These are phyloP conservation scores for Pseudochromis fuscus DNA, from an alignment of 2,797 vertebrate genomes.

Conservation along the genomic window DNA sequence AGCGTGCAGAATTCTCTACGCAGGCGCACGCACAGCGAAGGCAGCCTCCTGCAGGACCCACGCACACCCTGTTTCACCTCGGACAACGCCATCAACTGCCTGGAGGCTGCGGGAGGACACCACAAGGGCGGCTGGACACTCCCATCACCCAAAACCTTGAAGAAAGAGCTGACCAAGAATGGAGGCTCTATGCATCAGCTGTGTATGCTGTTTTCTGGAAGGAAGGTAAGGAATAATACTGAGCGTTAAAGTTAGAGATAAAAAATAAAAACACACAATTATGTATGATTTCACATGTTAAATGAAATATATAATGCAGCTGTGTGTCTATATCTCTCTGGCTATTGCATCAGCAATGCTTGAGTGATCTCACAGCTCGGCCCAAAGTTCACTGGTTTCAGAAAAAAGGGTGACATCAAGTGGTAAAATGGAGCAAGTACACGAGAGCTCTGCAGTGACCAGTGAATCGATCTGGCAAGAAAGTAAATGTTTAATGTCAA, in stretches of 20 bases:
- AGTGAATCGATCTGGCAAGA: neutral
- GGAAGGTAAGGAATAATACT: conserved; percentile 89
- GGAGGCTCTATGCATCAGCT: conserved; percentile 97
- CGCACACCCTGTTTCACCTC: conserved; percentile 92
- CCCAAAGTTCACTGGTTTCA: conserved; percentile 34
- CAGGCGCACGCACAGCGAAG: conserved; percentile 95
- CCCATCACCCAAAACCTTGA: conserved; percentile 92
- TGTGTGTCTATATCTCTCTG: neutral
- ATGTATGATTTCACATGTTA: neutral
- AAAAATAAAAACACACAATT: conserved; percentile 5
- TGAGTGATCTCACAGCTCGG: neutral
- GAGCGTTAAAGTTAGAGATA: conserved; percentile 7
- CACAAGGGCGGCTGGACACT: conserved; percentile 88
- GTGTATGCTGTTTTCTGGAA: conserved; percentile 92
- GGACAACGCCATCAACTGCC: conserved; percentile 93
- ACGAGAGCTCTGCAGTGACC: neutral
- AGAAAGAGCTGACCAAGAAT: conserved; percentile 93
- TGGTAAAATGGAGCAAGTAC: conserved; percentile 64
- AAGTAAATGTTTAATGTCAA: neutral
- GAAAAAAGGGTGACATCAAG: conserved; percentile 70
- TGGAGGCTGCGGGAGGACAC: conserved; percentile 80
- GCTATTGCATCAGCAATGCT: conserved; percentile 20
- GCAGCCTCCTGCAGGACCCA: conserved; percentile 94
- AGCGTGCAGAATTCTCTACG: conserved; percentile 93
- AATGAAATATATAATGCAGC: neutral